Evolutionary conservation across 2,888 invertebrate species (phyloP), one percentile per base, ranked within the genome.

Genomic region (Stegophylla sp.): DNA sequence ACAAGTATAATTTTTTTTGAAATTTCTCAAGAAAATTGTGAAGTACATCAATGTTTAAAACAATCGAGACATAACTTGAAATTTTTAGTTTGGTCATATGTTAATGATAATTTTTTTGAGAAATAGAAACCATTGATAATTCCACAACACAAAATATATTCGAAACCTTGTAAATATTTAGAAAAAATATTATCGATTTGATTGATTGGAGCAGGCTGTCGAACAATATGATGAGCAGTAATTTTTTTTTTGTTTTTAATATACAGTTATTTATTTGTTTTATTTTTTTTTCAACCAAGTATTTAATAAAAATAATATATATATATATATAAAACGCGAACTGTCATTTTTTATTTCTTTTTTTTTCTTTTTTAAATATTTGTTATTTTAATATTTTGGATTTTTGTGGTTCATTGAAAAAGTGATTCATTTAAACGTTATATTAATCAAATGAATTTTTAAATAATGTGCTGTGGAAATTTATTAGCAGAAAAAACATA

Each of bases 201-300:
- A 74, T 61, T 63, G 20, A 34, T 61, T 34, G 28, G 63, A 74
- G 20, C 74, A 63, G 48, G 15, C 28, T 63, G 20, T 74, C 28
- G 10, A 63, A 48, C 48, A 48, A 59, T 26, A 26, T 61, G 12
- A 26, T 12, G 10, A 2, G 26, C n/a, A n/a, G 3, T 41, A 26
- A 73, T 28, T 26, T n/a, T 34, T 34, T 34, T 34, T 34, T 34
- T 34, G 7, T 34, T 34, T 7, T 34, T 34, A 34, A 34, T 34
- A 7, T 34, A n/a, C n/a, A n/a, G n/a, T n/a, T n/a, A n/a, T n/a
- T n/a, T n/a, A n/a, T n/a, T n/a, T n/a, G n/a, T n/a, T n/a, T n/a
- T n/a, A n/a, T n/a, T n/a, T n/a, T n/a, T n/a, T n/a, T n/a, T 7
- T 34, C 3, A 5, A 34, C 34, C 3, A 34, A 34, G 7, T 34